Base-by-base conservation (phyloP, 2,797 vertebrate genomes). In the Cichlasoma orientale region DNA sequence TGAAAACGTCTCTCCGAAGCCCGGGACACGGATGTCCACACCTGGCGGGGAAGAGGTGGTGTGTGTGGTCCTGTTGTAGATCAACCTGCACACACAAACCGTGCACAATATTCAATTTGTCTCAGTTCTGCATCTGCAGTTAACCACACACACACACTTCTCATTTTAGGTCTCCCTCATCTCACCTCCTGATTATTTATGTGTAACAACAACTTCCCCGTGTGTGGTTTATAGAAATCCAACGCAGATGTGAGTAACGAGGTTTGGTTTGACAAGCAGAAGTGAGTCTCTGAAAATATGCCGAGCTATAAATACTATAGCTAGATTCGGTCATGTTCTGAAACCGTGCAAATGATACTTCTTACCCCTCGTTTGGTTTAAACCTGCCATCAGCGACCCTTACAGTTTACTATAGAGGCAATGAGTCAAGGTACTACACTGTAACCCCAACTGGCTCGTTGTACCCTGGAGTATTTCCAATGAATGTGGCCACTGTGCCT, bases 1-100 rank as follows among this genome's bases (percentile, higher is more conserved):
- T 0, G 98, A 91, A 63, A 92, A 98, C 0, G 98, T 99, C 84
- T 97, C 75, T 31, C 98, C 98, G 55, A 99, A 99, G n/a, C 98
- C 98, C 1, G 98, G 98, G 21, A 99, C 96, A 57, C 95, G 95
- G 33, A 99, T 88, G 63, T 97, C 94, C 79, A 99, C 98, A 13
- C 98, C 98, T 0, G 96, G 96, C 1, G 98, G 98, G 21, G 96
- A 92, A 3, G 94, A 94, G 25, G 95, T 96, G 59, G 84, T 73
- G 86, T 95, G 96, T 71, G 96, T 97, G 38, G 97, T 97, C 72
- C 74, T 90, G 89, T 99, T 99, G 90, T 98, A 99, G 36, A 98
- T 93, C 79, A 99, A 83, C 90, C 98, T 99, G 70, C 61, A 38
- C 4, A 44, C 21, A 56, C 18, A 44, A n/a, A 29, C n/a, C 25